Percentiles rank a stretch among this genome's conserved stretches.
Evolutionary conservation across 2,113 vertebrate genomes (phyloP).

Genomic region (Zosterops borbonicus): DNA sequence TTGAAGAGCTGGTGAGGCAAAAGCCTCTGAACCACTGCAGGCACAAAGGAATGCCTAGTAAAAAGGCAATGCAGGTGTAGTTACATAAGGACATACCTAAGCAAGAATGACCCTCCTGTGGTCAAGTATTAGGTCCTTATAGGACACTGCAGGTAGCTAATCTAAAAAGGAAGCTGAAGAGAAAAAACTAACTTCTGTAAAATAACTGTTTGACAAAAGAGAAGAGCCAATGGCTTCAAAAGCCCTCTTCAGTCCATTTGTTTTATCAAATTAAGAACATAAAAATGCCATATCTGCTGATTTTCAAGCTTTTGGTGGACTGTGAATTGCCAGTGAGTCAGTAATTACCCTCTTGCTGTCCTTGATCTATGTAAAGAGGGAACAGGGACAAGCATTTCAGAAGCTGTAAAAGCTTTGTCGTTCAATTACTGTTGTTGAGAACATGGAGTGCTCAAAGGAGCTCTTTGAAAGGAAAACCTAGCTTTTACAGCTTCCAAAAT

Average conservation of each 20-base stretch:
- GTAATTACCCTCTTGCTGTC: constrained; percentile 4
- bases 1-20: not conserved
- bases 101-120: not conserved
- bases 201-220: not conserved
- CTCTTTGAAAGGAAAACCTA: not conserved
- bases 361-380: constrained; percentile 5
- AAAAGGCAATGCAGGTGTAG: not conserved
- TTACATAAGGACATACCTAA: not conserved
- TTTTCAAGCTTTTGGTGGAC: not conserved
- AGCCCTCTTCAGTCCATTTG: not conserved
- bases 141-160: not conserved
- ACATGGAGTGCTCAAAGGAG: not conserved
- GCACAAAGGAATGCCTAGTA: not conserved
- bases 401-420: not conserved
- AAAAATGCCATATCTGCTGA: not conserved
- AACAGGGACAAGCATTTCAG: not conserved
- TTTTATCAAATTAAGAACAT: not conserved
- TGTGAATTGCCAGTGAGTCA: not conserved
- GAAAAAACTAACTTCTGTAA: not conserved
- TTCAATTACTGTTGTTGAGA: not conserved
- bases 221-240: not conserved
- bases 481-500: not conserved
- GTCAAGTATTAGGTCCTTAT: not conserved
- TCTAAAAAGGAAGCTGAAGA: not conserved
- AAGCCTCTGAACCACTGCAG: not conserved